Evolutionary conservation across 2,797 vertebrate genomes (phyloP).

Genomic region (Coendou prehensilis): DNA sequence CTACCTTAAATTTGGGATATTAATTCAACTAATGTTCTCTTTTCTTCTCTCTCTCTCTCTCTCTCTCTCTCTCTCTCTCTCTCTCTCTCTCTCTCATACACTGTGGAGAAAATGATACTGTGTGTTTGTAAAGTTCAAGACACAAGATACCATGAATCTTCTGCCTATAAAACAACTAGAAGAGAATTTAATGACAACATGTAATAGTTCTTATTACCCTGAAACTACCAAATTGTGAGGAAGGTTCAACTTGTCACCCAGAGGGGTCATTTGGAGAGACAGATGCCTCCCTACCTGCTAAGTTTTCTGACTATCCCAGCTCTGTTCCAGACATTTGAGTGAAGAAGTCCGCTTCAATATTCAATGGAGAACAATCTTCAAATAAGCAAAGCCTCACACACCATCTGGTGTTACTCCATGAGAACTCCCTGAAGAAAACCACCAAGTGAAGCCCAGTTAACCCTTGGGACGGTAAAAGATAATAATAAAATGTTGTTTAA

Average conservation of each 20-base stretch:
- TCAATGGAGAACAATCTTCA: background rate
- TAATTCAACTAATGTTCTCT: background rate
- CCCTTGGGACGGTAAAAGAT: background rate
- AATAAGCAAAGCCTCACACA: too few relatives aligned
- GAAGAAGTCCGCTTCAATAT: background rate
- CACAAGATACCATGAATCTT: background rate
- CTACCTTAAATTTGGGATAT: background rate
- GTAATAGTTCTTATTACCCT: background rate
- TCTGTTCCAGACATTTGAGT: background rate
- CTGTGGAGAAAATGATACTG: background rate
- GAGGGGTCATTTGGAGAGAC: background rate
- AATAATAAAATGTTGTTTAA: background rate
- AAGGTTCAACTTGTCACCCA: background rate
- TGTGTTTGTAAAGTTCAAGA: background rate
- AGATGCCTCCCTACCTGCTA: too few relatives aligned
- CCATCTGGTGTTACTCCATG: too few relatives aligned
- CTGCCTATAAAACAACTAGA: background rate
- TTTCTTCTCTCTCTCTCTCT: background rate
- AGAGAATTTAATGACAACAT: background rate
- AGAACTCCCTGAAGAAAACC: background rate
- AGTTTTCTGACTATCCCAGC: background rate
- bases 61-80: background rate
- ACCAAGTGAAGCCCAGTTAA: background rate
- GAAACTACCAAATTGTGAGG: background rate
- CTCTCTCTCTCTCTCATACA: background rate